Conservation (phyloP, 53 echinoderm and acorn worm genomes). For the Echinarachnius parma region DNA sequence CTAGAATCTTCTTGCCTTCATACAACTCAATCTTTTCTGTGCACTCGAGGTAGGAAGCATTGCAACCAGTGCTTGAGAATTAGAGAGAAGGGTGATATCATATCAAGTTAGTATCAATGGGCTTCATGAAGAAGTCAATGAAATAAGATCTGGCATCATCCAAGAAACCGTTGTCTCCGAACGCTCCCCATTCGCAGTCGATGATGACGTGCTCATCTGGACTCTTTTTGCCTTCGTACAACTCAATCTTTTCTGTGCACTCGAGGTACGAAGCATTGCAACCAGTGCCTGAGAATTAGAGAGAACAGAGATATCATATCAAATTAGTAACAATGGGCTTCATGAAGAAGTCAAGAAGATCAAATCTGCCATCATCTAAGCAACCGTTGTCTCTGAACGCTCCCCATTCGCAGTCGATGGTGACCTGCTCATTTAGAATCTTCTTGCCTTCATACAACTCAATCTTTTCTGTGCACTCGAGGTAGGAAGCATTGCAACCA, state of each 20-base stretch:
- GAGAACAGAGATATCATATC: background rate
- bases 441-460: conserved; percentile 34
- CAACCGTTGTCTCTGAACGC: conserved; percentile 45
- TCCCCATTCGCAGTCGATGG: conserved; percentile 39
- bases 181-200: conserved; percentile 42
- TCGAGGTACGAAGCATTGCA: conserved; percentile 40
- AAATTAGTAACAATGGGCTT: too few relatives aligned
- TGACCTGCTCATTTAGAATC: conserved; percentile 14
- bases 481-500: conserved; percentile 41
- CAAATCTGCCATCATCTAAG: conserved; percentile 16
- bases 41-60: conserved; percentile 36
- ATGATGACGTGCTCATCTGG: conserved; percentile 23
- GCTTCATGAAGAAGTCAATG: too few relatives aligned
- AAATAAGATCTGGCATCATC: too few relatives aligned
- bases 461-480: conserved; percentile 40
- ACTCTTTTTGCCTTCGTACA: conserved; percentile 28
- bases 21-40: conserved; percentile 43
- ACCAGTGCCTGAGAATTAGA: conserved; percentile 35
- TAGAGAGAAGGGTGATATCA: too few relatives aligned
- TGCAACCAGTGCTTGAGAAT: conserved; percentile 38
- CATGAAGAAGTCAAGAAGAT: too few relatives aligned
- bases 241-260: conserved; percentile 39
- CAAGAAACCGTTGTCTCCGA: conserved; percentile 40
- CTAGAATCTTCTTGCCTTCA: conserved; percentile 13
- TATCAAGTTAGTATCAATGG: too few relatives aligned